phyloP scores from a whole-genome alignment of 2,797 vertebrate species.

The Sphenodon punctatus region DNA sequence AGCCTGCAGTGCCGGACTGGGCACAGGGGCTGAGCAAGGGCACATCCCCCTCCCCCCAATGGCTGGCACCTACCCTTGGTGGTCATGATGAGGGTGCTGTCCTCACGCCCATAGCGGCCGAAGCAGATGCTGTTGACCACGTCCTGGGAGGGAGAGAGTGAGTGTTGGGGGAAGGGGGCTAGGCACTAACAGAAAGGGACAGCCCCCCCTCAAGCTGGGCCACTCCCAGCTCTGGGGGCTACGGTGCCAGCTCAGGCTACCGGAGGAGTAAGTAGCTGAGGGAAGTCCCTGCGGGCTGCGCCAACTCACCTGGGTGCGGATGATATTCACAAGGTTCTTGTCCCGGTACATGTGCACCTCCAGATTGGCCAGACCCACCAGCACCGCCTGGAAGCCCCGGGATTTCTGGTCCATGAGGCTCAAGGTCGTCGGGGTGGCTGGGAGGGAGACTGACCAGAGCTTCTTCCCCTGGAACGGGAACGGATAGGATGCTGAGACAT shows the following conservation, averaged over 20 bases:
- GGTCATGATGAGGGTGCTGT: conserved; percentile 88
- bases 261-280: no score
- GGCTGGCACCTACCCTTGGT: conserved; percentile 65
- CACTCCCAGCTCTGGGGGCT: background rate
- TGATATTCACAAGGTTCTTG: conserved; percentile 83
- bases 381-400: conserved; percentile 85
- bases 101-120: conserved; percentile 91
- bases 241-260: no score
- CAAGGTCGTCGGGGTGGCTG: conserved; percentile 84
- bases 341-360: conserved; percentile 88
- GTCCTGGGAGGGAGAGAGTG: conserved; percentile 64
- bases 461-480: conserved; percentile 82
- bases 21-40: background rate
- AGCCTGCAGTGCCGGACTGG: background rate
- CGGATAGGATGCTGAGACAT: background rate
- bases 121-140: conserved; percentile 86
- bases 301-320: conserved; percentile 75
- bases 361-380: conserved; percentile 83
- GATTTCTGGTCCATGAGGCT: conserved; percentile 84
- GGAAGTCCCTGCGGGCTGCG: no score
- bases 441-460: conserved; percentile 81
- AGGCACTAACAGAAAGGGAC: no score
- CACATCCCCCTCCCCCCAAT: background rate
- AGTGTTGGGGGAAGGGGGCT: fast-evolving
- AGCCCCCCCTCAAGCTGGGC: no score